A percentile compares a stretch with the other conserved stretches of the same genome.
phyloP scores from a whole-genome alignment of 2,888 invertebrate genomes.

The Sinotaia quadrata region DNA sequence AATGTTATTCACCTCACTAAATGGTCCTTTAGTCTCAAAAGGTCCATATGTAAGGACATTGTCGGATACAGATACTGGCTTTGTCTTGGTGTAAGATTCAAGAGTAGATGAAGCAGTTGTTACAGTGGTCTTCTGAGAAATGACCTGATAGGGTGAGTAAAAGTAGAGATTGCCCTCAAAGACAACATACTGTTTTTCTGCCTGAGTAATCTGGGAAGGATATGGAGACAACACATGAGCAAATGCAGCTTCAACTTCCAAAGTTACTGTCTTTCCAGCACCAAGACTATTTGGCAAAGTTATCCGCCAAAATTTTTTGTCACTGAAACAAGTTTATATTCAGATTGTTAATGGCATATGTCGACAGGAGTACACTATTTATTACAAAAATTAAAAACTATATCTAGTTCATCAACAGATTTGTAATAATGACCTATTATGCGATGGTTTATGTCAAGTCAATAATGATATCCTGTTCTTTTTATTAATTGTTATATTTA shows the following conservation, averaged over 20 bases:
- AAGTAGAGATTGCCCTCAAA: constrained; percentile 88
- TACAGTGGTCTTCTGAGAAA: constrained; percentile 86
- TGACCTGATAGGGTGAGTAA: constrained; percentile 86
- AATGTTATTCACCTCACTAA: constrained; percentile 70
- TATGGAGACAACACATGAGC: constrained; percentile 86
- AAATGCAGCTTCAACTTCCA: constrained; percentile 76
- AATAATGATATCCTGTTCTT: no score
- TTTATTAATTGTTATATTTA: no score
- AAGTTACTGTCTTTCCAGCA: constrained; percentile 61
- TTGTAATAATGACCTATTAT: no score
- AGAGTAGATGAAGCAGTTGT: constrained; percentile 84
- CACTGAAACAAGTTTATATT: constrained; percentile 43
- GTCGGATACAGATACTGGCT: constrained; percentile 79
- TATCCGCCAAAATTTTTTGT: constrained; percentile 62
- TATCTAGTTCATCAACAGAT: no score
- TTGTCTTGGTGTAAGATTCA: constrained; percentile 73
- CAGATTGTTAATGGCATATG: no score
- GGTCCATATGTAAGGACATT: constrained; percentile 91
- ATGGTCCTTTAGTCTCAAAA: constrained; percentile 82
- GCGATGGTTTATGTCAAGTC: no score
- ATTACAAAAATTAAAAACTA: no score
- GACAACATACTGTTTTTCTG: constrained; percentile 93
- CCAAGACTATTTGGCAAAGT: constrained; percentile 58
- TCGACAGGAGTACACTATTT: no score
- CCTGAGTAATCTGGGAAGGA: constrained; percentile 90